phyloP scores from a whole-genome alignment of 2,888 invertebrate species.

The Eristalinus sepulchralis region DNA sequence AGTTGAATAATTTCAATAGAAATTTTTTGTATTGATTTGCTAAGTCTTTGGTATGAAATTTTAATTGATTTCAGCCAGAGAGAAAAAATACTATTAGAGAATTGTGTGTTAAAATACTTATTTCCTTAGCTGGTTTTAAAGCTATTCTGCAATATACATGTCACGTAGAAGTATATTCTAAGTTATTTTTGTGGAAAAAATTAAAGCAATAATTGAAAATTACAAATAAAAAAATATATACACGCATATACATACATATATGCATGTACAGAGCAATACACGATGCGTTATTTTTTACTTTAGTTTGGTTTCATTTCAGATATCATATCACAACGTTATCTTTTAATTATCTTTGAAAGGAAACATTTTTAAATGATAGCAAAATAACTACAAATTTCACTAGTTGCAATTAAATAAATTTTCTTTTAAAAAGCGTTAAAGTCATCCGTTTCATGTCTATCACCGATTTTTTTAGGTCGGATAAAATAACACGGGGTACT shows the following conservation, averaged over 20 bases:
- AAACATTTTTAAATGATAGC: conserved; percentile 39
- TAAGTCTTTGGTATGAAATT: neutral
- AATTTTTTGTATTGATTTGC: conserved; percentile 20
- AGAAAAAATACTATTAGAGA: neutral
- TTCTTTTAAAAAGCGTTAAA: conserved; percentile 39
- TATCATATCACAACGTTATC: conserved; percentile 17
- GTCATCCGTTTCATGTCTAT: conserved; percentile 9
- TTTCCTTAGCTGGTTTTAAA: conserved; percentile 10
- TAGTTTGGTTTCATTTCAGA: conserved; percentile 34
- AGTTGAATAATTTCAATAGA: conserved; percentile 45
- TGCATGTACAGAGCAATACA: neutral
- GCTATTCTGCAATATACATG: neutral
- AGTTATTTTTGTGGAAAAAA: too few relatives aligned
- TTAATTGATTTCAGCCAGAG: neutral
- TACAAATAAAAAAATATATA: neutral
- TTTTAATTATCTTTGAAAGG: conserved; percentile 2
- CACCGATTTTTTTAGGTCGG: conserved; percentile 22
- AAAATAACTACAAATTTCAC: conserved; percentile 1
- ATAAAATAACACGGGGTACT: conserved; percentile 5
- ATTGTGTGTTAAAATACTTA: neutral
- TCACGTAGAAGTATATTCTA: neutral
- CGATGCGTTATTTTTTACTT: neutral
- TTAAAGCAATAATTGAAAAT: too few relatives aligned
- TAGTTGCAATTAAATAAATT: conserved; percentile 4
- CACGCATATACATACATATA: neutral